Evolutionary conservation across 2,797 vertebrate species (phyloP).

Genomic region (Sciaenops ocellatus): DNA sequence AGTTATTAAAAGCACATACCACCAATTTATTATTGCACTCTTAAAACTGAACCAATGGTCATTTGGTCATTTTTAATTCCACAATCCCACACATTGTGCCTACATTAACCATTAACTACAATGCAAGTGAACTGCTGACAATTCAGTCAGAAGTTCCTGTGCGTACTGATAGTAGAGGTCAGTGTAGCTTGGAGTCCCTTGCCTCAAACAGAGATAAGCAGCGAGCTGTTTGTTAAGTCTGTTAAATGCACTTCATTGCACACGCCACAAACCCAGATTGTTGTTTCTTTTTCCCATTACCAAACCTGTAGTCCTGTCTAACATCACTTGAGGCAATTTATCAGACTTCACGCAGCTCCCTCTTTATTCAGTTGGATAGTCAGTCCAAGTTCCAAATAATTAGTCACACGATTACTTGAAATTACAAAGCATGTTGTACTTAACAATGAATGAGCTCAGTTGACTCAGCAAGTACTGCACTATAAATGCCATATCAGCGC

Average conservation of each 20-base stretch:
- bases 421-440: not conserved
- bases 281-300: not conserved
- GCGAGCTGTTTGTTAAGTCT: not conserved
- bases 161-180: too few species aligned
- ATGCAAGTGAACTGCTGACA: too few species aligned
- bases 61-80: too few species aligned
- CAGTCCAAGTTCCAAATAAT: not conserved
- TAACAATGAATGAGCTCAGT: not conserved
- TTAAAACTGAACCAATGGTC: too few species aligned
- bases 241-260: too few species aligned
- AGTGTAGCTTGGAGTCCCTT: not conserved
- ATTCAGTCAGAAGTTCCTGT: too few species aligned
- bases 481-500: constrained; percentile 15
- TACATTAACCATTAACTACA: too few species aligned
- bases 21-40: too few species aligned
- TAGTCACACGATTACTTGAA: not conserved
- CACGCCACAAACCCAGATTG: too few species aligned
- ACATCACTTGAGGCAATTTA: not conserved
- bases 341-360: not conserved
- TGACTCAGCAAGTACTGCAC: constrained; percentile 8
- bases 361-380: not conserved
- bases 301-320: not conserved
- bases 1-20: too few species aligned
- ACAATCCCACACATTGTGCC: too few species aligned
- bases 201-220: not conserved